Conservation (phyloP, 2,113 vertebrate genomes). For the Elanus axillaris region DNA sequence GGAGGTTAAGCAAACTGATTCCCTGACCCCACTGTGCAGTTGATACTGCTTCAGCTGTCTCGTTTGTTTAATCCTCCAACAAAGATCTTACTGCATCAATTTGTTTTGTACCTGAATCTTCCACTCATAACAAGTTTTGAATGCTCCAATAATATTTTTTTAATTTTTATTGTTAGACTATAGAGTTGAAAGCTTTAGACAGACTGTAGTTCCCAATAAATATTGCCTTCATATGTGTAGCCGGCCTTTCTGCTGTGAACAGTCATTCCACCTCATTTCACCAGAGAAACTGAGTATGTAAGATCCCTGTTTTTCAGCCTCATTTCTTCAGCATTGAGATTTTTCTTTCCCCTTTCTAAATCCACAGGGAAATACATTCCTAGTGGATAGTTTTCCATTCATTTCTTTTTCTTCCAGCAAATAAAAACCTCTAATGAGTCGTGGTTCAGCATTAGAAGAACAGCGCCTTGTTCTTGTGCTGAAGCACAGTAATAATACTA, state of each 20-base stretch:
- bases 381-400: not conserved
- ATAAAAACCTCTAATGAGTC: not conserved
- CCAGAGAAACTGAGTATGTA: constrained; percentile 1
- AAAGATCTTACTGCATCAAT: not conserved
- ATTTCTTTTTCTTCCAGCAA: not conserved
- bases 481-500: not conserved
- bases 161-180: not conserved
- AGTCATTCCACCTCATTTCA: not conserved
- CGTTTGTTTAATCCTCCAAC: not conserved
- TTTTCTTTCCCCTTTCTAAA: not conserved
- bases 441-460: not conserved
- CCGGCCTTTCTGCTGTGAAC: not conserved
- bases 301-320: constrained; percentile 33
- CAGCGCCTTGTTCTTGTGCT: not conserved
- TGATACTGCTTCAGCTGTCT: not conserved
- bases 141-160: not conserved
- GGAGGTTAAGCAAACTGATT: not conserved
- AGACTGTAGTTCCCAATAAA: not conserved
- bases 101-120: not conserved
- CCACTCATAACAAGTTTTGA: not conserved
- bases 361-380: not conserved
- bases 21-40: not conserved
- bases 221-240: not conserved
- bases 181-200: not conserved
- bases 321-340: not conserved